Base-by-base conservation (phyloP, 23 tunicate species). In the Halocynthia roretzi region DNA sequence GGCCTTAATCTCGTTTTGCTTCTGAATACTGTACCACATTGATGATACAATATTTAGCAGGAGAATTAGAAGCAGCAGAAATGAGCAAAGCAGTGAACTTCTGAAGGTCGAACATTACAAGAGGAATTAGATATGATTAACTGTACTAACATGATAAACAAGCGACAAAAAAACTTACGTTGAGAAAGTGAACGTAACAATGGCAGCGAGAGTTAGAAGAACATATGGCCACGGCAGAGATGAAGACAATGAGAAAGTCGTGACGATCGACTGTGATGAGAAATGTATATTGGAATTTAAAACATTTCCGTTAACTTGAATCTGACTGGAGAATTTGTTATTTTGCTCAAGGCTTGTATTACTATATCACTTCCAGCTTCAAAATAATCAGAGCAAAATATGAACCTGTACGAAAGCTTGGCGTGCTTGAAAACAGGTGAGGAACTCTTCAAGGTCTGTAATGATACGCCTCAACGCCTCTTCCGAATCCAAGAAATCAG, bases 171-270 rank as follows among this genome's bases (percentile, higher is more conserved):
- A 5, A n/a, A 48, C 12, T 11, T 40, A 15, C 23, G 71, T 40
- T 15, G 71, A 67, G n/a, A 31, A 20, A 10, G 56, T 14, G 22
- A 74, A 48, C 6, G 21, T 53, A 54, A 54, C 63, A 14, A 54
- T 10, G 31, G 40, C 55, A 14, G 56, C 10, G 10, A 74, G 14
- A 10, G 50, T 52, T 19, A 74, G 65, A 54, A 74, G 55, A 6
- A 74, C 17, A 64, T 50, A 74, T 53, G 78, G 64, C 78, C 78
- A 74, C 19, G 56, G 62, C 14, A 74, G 40, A 10, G 19, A 7
- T 49, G 78, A 56, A 22, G 78, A 54, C 18, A 74, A 48, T 19
- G 56, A 54, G 56, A 53, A 74, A 14, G 78, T 8, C 10, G 22
- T 15, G 10, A 65, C 70, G 19, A 65, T 8, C 15, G 22, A 40